Evolutionary conservation across 2,888 invertebrate genomes (phyloP), one percentile per base, ranked within the genome.

Genomic region (Cephalotes varians): DNA sequence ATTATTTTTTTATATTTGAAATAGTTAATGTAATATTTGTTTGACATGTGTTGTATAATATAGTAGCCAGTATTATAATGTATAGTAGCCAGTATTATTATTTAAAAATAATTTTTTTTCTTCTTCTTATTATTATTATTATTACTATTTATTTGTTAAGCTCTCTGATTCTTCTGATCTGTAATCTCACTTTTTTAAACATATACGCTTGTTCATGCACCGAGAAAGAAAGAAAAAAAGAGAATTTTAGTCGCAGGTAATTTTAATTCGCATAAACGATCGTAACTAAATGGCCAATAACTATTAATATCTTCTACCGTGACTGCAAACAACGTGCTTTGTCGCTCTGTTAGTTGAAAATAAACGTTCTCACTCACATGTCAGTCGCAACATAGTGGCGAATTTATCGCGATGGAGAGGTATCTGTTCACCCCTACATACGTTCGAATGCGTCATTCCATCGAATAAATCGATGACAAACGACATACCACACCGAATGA

Each of bases 351-450:
- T 71, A 51, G 21, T 37, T 25, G 18, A 69, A 77, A 77, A 77
- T 77, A 69, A 71, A 69, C 18, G 34, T 77, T 69, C 44, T 77
- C 77, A 69, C 44, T 58, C 54, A 44, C 77, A 58, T 77, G 71
- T 77, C 77, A 69, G n/a, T 77, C 54, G 44, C 56, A 77, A 77
- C 47, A 18, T 77, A 77, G 56, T 18, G 12, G 34, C 56, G 44
- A 77, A 77, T 77, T 71, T 77, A 77, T 58, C n/a, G 77, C 56
- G 69, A 69, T 71, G 18, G 44, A 67, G 69, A 69, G 31, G 25
- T 44, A 12, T 18, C n/a, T 77, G 31, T 77, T 77, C 56, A 71
- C 18, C 15, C 31, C 44, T 56, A 76, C 28, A 28, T 65, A 54
- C 69, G 44, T 44, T 71, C 44, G 25, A 77, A 67, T 76, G 28